These are phyloP conservation scores for Cremastinae sp. DNA, from an alignment of 2,888 invertebrate genomes.

Conservation along the genomic window DNA sequence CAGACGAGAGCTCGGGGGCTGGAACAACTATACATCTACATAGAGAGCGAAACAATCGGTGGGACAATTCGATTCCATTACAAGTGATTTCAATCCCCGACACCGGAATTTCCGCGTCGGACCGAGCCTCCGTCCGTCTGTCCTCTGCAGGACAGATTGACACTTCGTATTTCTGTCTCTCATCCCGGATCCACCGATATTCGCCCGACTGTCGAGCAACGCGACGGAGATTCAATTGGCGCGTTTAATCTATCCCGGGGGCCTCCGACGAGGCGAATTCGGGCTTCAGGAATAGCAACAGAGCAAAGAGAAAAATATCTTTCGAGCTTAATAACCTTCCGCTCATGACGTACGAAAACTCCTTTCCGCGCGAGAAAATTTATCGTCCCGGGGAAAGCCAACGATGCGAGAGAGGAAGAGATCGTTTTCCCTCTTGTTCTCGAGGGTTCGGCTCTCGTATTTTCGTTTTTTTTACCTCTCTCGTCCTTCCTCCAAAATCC, in stretches of 20 bases:
- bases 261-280: no score
- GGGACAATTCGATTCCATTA: constrained; percentile 51
- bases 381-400: constrained; percentile 35
- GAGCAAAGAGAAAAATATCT: constrained; percentile 6
- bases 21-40: background rate
- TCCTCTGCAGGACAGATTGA: background rate
- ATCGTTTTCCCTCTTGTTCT: constrained; percentile 33
- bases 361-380: constrained; percentile 48
- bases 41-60: constrained; percentile 39
- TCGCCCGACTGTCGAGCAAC: background rate
- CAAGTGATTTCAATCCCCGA: constrained; percentile 46
- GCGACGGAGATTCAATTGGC: background rate
- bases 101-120: constrained; percentile 19
- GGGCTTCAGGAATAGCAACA: background rate
- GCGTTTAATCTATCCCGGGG: background rate
- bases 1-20: background rate
- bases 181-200: background rate
- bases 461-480: constrained; percentile 42
- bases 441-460: constrained; percentile 42
- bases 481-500: constrained; percentile 26
- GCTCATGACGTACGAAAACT: constrained; percentile 37
- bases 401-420: constrained; percentile 16
- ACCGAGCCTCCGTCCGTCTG: constrained; percentile 4
- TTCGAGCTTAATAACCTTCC: constrained; percentile 34
- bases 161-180: background rate